Evolutionary conservation across 2,797 vertebrate genomes (phyloP), one percentile per base, ranked within the genome.

Genomic region (Artibeus jamaicensis): DNA sequence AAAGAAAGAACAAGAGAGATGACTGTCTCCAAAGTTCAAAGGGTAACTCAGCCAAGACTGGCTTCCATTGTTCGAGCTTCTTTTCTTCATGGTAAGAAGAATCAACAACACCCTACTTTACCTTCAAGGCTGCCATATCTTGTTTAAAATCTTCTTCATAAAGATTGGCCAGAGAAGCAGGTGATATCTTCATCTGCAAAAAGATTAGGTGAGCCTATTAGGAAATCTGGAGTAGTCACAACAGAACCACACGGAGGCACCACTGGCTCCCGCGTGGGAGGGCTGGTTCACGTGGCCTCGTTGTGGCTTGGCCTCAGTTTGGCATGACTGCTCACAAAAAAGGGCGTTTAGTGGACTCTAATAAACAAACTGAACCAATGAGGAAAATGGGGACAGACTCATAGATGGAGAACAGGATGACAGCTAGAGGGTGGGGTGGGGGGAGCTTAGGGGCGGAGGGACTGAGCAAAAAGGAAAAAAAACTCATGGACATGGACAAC

Each of bases 91-190:
- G 9, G 15, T 9, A 39, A 15, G 74, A 76, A 94, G 44, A 44
- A 15, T 24, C n/a, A 11, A 9, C 73, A 22, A 32, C 48, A 59
- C 14, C 34, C 21, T 39, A 74, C 39, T 78, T n/a, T 94, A 99
- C 99, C 99, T 99, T 99, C 96, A 99, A 98, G 18, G 99, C 98
- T 53, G 98, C 96, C 99, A 99, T 99, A 81, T 99, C 99, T 96
- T 98, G 99, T 97, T 99, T 99, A 98, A 99, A 99, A 81, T 99
- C 99, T 67, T 99, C 99, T 98, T 99, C 99, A 53, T 99, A 99
- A 97, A 98, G 97, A 62, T 98, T 98, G 96, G 99, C 98, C 1
- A 99, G 98, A 68, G 99, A 92, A 29, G 98, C 57, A 0, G 99
- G 98, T 0, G 99, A 99, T 50, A 99, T 89, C 18, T 98, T 98